Conservation (phyloP, 2,888 invertebrate species). For the Stegana nigrithorax region DNA sequence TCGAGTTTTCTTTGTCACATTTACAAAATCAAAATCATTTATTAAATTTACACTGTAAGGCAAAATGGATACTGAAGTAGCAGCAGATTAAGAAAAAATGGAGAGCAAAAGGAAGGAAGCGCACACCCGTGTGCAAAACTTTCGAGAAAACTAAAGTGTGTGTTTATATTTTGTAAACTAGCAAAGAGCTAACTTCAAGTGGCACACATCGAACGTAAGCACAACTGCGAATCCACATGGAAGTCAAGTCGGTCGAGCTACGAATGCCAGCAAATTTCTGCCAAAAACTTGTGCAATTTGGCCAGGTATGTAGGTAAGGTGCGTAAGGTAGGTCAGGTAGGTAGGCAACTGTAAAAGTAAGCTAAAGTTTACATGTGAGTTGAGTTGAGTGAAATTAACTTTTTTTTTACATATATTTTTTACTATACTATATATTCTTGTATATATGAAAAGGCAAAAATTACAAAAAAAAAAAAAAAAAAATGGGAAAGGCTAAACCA, state of each 20-base stretch:
- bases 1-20: conserved; percentile 16
- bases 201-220: too few species aligned
- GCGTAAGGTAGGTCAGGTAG: not conserved
- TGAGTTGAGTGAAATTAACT: too few species aligned
- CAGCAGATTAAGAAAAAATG: conserved; percentile 33
- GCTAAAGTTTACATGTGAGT: conserved; percentile 18
- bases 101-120: conserved; percentile 10
- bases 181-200: conserved; percentile 48
- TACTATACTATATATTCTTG: not conserved
- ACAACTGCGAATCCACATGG: too few species aligned
- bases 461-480: not conserved
- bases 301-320: conserved; percentile 17
- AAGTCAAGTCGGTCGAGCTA: too few species aligned
- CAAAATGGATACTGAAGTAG: conserved; percentile 30
- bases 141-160: conserved; percentile 13
- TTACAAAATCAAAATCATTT: conserved; percentile 39
- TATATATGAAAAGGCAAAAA: too few species aligned
- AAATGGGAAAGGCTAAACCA: not conserved
- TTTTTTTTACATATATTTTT: too few species aligned
- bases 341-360: not conserved
- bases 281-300: conserved; percentile 59
- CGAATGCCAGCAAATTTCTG: conserved; percentile 44
- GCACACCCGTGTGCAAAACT: conserved; percentile 25
- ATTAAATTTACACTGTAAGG: conserved; percentile 50
- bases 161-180: conserved; percentile 20